phyloP scores from a whole-genome alignment of 2,113 vertebrate genomes.

The Pygoscelis adeliae region DNA sequence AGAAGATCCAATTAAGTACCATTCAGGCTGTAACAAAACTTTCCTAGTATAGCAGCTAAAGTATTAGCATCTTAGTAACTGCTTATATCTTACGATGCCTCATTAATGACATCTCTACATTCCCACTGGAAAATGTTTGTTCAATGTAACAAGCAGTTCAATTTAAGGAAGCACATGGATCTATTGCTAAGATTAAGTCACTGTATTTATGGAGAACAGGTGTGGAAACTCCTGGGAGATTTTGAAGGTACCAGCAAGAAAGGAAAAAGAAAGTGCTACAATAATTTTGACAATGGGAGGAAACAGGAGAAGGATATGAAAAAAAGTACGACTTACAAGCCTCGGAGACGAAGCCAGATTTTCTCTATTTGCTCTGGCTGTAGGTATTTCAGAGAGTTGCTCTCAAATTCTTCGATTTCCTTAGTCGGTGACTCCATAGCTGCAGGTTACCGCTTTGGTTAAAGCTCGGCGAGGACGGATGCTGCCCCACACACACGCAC shows the following conservation, averaged over 20 bases:
- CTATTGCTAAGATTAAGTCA: neutral
- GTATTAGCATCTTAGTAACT: neutral
- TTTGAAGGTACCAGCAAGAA: neutral
- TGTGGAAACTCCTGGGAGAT: slow-evolving; percentile 49
- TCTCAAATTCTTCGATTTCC: slow-evolving; percentile 99
- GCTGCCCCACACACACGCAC: neutral
- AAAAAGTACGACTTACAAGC: slow-evolving; percentile 88
- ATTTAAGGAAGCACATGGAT: neutral
- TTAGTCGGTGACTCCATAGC: slow-evolving; percentile 97
- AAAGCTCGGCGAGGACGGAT: neutral
- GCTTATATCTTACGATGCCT: neutral
- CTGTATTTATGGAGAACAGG: slow-evolving; percentile 43
- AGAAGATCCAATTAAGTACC: neutral
- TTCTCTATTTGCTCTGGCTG: slow-evolving; percentile 98
- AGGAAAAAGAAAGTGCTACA: neutral
- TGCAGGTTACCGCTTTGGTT: slow-evolving; percentile 50
- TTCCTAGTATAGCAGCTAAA: neutral
- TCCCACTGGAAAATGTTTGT: neutral
- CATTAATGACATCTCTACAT: neutral
- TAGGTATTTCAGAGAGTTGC: slow-evolving; percentile 95
- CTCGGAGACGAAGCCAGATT: slow-evolving; percentile 96
- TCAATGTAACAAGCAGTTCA: neutral
- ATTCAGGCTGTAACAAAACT: neutral
- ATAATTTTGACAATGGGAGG: neutral
- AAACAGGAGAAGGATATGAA: neutral